phyloP scores from a whole-genome alignment of 2,113 vertebrate genomes.

The Onychostruthus taczanowskii region DNA sequence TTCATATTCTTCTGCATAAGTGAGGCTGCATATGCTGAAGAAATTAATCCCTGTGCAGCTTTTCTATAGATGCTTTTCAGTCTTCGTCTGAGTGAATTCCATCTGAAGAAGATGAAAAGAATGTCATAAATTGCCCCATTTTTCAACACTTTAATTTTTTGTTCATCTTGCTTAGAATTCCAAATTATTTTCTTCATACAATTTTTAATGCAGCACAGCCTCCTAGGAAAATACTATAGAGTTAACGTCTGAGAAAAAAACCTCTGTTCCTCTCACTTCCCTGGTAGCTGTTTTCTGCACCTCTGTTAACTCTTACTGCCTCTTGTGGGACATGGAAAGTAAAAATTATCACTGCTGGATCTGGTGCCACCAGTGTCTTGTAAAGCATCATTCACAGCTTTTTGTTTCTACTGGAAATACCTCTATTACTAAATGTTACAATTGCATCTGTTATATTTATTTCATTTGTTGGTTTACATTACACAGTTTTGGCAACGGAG shows the following conservation, averaged over 20 bases:
- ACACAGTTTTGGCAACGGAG: background rate
- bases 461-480: background rate
- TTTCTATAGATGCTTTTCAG: background rate
- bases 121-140: background rate
- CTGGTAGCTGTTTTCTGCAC: background rate
- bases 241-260: background rate
- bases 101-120: background rate
- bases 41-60: background rate
- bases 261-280: background rate
- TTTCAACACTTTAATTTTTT: background rate
- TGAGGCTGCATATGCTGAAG: background rate
- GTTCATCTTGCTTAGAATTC: background rate
- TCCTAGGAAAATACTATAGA: background rate
- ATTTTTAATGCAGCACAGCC: background rate
- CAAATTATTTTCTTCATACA: background rate
- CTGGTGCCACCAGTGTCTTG: background rate
- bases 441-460: background rate
- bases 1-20: background rate
- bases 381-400: background rate
- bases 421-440: background rate
- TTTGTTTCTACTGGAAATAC: background rate
- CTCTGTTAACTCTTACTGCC: background rate
- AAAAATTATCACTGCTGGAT: background rate
- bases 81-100: background rate
- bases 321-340: background rate